These are phyloP conservation scores for Drosophila cracens DNA, from an alignment of 2,888 invertebrate genomes.

Conservation along the genomic window DNA sequence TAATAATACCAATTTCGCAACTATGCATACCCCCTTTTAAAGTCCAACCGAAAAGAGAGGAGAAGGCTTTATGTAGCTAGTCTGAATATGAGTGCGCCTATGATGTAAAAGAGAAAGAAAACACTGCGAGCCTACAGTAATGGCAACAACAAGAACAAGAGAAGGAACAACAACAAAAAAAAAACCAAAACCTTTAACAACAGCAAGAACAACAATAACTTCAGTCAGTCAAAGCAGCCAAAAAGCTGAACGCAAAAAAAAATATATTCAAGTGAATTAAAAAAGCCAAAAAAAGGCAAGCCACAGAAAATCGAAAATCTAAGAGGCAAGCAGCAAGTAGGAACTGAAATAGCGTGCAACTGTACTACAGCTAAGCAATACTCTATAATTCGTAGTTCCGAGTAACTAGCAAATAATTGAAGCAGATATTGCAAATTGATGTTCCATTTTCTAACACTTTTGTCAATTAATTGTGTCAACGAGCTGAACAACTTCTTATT, in stretches of 20 bases:
- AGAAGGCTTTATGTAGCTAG: slow-evolving; percentile 1
- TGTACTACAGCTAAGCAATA: slow-evolving; percentile 18
- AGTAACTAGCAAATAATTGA: background rate
- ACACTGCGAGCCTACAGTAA: slow-evolving; percentile 54
- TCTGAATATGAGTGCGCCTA: slow-evolving; percentile 11
- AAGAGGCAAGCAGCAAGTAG: slow-evolving; percentile 34
- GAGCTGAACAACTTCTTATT: background rate
- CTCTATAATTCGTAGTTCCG: slow-evolving; percentile 4
- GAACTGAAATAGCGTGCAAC: slow-evolving; percentile 14
- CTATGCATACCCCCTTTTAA: background rate
- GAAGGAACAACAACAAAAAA: slow-evolving; percentile 43
- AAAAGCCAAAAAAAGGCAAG: slow-evolving; percentile 22
- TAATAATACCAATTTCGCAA: background rate
- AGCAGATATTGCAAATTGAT: background rate
- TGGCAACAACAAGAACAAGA: slow-evolving; percentile 45
- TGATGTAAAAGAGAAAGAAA: slow-evolving; percentile 51
- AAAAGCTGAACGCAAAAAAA: slow-evolving; percentile 46
- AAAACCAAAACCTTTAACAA: slow-evolving; percentile 35
- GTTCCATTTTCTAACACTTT: background rate
- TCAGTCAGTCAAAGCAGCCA: slow-evolving; percentile 19
- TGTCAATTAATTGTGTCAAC: background rate
- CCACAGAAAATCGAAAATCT: slow-evolving; percentile 25
- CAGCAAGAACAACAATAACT: slow-evolving; percentile 31
- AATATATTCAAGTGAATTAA: slow-evolving; percentile 40
- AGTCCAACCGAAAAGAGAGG: slow-evolving; percentile 19